Base-by-base conservation (phyloP, 2,113 vertebrate species). In the Corythornis cristatus region DNA sequence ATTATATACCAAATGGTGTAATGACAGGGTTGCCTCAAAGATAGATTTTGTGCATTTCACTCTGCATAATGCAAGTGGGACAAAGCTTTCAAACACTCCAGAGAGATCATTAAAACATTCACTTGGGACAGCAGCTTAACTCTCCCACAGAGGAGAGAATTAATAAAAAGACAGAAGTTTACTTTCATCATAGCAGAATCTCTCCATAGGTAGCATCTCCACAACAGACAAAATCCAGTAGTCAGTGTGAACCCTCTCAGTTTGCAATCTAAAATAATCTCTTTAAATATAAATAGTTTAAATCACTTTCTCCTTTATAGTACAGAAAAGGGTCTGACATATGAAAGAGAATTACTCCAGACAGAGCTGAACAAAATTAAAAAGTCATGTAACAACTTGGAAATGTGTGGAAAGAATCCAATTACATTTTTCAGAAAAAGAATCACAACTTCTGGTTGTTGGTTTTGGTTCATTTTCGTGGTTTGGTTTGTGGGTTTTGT, bases 91-190 rank as follows among this genome's bases (percentile, higher is more conserved):
- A 90, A 83, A 93, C 68, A 88, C 93, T 94, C 91, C 81, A 95
- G 89, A 95, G 95, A 96, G 77, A 88, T 95, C 93, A 96, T 96
- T 95, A 97, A 96, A 89, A 62, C 64, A 96, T 91, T 93, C 91
- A 90, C 93, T 84, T 89, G 93, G 89, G 95, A 96, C 75, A 93
- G 88, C 62, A 93, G 96, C 92, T 96, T 96, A 96, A 88, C 61
- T 46, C 50, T 65, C 57, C 89, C 6, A 7, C 60, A 54, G 2
- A 54, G 67, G 60, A 75, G 57, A 79, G 78, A 93, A 88, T 92
- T 96, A 96, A 96, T 90, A 60, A 94, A 89, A 93, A 93, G 90
- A 93, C 60, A 22, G 13, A 85, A 91, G 70, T 78, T 93, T 51
- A 86, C 77, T 96, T 96, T 94, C 80, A 90, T 94, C 86, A 53